Evolutionary conservation across 1,140 invertebrate genomes (phyloP), one percentile per base, ranked within the genome.

Genomic region (Polypedilum vanderplanki): DNA sequence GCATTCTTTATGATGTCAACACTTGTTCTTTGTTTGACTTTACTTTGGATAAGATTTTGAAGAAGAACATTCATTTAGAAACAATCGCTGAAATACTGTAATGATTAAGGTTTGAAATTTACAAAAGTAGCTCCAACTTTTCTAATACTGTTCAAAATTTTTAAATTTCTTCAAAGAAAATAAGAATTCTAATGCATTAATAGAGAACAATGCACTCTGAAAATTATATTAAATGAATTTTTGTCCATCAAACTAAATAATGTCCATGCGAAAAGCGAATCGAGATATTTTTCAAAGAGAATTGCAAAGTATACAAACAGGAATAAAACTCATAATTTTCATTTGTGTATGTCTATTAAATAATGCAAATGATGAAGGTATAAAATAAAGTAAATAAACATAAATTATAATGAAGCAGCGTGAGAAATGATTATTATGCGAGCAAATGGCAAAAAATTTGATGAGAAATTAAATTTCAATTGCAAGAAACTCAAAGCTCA

Each of bases 381-480:
- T 15, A n/a, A 57, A 57, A 57, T 57, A 12, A 57, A 57, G n/a
- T 57, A 57, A 57, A 57, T 57, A 46, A 46, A 46, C 41, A 57
- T 57, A 57, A 57, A n/a, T 57, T 57, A 57, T 57, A n/a, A 15
- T 57, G 12, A 15, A 57, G 1, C 12, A 57, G 4, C 7, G 4
- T 57, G 10, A 57, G 15, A 57, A 15, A 57, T 33, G 24, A 57
- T n/a, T 57, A 57, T 46, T 46, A 46, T 57, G 12, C 46, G 24
- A 5, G 5, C 24, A 33, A 33, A 33, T 33, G 24, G 24, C n/a
- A 33, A 5, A 33, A 33, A 33, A 33, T 33, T 57, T 57, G 46
- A 57, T 57, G n/a, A 57, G 46, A 57, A 57, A 57, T 57, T 57
- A 57, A 57, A 57, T 57, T 57, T 57, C 46, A 57, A 57, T 12